phyloP scores from a whole-genome alignment of 2,797 vertebrate species.

The Centroberyx gerrardi region DNA sequence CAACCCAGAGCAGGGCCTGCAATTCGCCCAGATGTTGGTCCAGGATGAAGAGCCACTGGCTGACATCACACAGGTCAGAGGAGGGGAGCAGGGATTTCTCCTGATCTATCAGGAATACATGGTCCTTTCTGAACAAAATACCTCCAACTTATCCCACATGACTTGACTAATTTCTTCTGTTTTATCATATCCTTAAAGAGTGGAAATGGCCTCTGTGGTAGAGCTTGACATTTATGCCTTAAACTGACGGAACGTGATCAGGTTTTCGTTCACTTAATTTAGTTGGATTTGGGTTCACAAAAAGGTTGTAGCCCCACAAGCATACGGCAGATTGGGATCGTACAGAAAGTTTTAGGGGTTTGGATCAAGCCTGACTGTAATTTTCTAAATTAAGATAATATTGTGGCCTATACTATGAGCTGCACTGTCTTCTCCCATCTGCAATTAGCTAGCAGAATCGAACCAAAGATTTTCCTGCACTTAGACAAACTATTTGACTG shows the following conservation, averaged over 20 bases:
- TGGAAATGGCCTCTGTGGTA: background rate
- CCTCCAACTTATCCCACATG: background rate
- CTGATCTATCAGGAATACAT: background rate
- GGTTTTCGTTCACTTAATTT: no score
- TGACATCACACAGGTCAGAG: conserved; percentile 96
- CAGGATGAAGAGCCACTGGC: conserved; percentile 99
- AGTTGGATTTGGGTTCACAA: no score
- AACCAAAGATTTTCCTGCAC: conserved; percentile 13
- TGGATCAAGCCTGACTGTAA: background rate
- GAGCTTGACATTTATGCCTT: background rate
- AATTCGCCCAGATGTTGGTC: conserved; percentile 99
- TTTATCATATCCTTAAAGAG: background rate
- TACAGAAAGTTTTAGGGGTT: background rate
- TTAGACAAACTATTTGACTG: background rate
- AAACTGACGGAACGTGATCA: no score
- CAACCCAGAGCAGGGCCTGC: conserved; percentile 97
- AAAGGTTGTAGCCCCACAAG: background rate
- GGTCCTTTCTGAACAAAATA: background rate
- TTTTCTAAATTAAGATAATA: no score
- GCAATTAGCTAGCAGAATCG: background rate
- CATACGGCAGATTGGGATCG: background rate
- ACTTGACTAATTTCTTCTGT: background rate
- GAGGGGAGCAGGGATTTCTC: background rate
- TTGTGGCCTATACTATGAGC: no score
- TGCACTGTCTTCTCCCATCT: background rate